Conservation (phyloP, 2,797 vertebrate species). For the Chaetodon trifasciatus region DNA sequence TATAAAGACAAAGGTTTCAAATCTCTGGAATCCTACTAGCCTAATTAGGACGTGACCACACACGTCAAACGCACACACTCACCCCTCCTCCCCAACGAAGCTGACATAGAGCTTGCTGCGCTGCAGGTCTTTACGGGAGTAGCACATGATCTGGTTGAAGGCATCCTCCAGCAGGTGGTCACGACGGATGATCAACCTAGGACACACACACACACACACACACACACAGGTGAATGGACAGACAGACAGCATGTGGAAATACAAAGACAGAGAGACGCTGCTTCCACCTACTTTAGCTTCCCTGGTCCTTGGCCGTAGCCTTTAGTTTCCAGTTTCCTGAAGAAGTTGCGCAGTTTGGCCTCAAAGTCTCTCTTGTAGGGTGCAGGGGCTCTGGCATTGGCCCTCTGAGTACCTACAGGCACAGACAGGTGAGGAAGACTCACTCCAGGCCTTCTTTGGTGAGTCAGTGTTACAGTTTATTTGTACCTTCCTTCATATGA, state of each 20-base stretch:
- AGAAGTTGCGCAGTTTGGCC: constrained; percentile 97
- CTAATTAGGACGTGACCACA: background rate
- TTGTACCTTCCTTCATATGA: no score
- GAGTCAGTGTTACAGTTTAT: no score
- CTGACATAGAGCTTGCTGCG: constrained; percentile 97
- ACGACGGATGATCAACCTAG: constrained; percentile 94
- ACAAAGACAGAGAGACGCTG: background rate
- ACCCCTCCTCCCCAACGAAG: constrained; percentile 94
- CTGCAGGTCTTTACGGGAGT: constrained; percentile 96
- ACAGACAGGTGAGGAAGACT: background rate
- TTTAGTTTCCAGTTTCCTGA: constrained; percentile 97
- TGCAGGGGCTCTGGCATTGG: constrained; percentile 95
- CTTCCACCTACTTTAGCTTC: constrained; percentile 92
- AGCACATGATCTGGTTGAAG: constrained; percentile 98
- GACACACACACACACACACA: constrained; percentile 13
- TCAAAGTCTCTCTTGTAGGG: constrained; percentile 98
- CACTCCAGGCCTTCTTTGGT: no score
- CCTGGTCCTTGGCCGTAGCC: constrained; percentile 98
- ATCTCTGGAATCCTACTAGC: background rate
- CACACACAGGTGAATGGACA: no score
- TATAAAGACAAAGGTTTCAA: no score
- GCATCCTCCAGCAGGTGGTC: constrained; percentile 96
- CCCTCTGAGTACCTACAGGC: constrained; percentile 92
- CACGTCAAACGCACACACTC: constrained; percentile 15
- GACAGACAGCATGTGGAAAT: background rate